phyloP scores from a whole-genome alignment of 2,888 invertebrate genomes.

The Microctonus hyperodae region DNA sequence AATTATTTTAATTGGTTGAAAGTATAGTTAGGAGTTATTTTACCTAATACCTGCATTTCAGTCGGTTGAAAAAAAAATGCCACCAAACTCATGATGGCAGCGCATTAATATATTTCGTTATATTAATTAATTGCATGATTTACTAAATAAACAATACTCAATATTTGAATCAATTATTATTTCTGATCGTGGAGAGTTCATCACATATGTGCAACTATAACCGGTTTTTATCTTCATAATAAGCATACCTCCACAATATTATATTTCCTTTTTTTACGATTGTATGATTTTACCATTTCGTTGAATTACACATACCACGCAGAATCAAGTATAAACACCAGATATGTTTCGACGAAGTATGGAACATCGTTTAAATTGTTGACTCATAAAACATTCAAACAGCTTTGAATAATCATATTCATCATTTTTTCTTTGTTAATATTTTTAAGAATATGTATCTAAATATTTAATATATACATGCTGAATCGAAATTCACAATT shows the following conservation, averaged over 20 bases:
- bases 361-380: neutral
- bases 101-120: neutral
- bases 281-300: neutral
- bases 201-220: neutral
- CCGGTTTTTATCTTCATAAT: neutral
- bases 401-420: neutral
- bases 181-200: neutral
- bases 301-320: neutral
- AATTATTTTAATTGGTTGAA: neutral
- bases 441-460: neutral
- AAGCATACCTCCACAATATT: neutral
- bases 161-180: neutral
- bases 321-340: neutral
- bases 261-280: neutral
- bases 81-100: neutral
- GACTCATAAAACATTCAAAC: neutral
- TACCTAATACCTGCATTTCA: neutral
- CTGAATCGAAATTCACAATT: neutral
- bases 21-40: no score
- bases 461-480: neutral
- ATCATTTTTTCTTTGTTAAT: neutral
- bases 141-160: neutral
- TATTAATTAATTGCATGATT: neutral
- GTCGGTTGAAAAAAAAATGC: neutral
- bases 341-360: neutral